Evolutionary conservation across 2,797 vertebrate genomes (phyloP), one percentile per base, ranked within the genome.

Genomic region (Melopsittacus undulatus): DNA sequence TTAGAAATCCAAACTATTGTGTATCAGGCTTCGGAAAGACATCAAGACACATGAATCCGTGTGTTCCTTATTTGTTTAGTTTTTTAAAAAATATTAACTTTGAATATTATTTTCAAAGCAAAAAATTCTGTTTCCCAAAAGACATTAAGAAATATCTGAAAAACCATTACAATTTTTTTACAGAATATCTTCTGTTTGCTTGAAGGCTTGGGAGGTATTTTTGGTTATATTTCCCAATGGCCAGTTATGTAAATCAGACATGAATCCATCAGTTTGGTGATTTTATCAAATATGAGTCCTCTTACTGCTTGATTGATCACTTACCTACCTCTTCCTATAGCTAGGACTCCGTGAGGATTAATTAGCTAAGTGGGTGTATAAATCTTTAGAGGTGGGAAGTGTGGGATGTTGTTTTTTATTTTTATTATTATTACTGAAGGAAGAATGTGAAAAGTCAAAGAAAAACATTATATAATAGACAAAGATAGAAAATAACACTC

Each of bases 361-460:
- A 92, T 92, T 91, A 91, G 34, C 36, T 66, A 87, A 78, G 66
- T 66, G 51, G 91, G 63, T 78, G 30, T 91, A 40, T 56, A 83
- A 84, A 74, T 74, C 5, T 2, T 89, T 89, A 80, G 49, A 89
- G 20, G 11, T 75, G 51, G 64, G 40, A 93, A 90, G 23, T 13
- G 18, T 86, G 15, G 29, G 30, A 63, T 70, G 20, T 74, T 88
- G 64, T 30, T 36, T 36, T 36, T 36, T 94, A 61, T 10, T 88
- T 57, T 81, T 81, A 48, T 90, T 87, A 64, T 57, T 88, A 62
- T 42, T 92, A 45, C 29, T 57, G 63, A 90, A 54, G 54, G 38
- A 92, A 66, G n/a, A 92, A 81, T 59, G 56, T 7, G 34, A 66
- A 81, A 91, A 97, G 30, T 90, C 68, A 92, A 87, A 61, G 42